Evolutionary conservation across 2,888 invertebrate species (phyloP), one percentile per base, ranked within the genome.

Genomic region (Vanessa cardui): DNA sequence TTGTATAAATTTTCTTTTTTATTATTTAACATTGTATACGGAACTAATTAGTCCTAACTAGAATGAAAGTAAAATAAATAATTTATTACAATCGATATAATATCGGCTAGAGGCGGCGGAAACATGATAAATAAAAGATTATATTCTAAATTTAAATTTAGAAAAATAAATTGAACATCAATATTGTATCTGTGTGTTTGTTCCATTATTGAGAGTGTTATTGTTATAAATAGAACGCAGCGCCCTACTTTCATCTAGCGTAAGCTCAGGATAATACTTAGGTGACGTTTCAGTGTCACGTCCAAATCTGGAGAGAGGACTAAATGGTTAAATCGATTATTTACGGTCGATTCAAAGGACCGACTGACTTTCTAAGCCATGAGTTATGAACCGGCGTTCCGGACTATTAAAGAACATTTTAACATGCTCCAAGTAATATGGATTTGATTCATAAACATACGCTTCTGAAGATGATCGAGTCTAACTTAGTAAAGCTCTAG

Each of bases 341-440:
- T 87, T 86, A 87, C 77, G 78, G 71, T 74, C 58, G 69, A 69
- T 80, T 78, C 63, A 70, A 58, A 70, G 62, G 69, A 69, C 58
- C 47, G 80, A 81, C 80, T 77, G 9, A 80, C 89, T 89, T 88
- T 89, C 89, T 88, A 89, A 89, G 85, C 87, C 79, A 72, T 80
- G 81, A 88, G 78, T 85, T 86, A 89, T 80, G 85, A 78, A 39
- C 49, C 58, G 52, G 54, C 47, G 60, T 63, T 61, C 64, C 50
- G 62, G 58, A 71, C 69, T 65, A 71, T 71, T 72, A 71, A 70
- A 69, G 63, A 66, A 44, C 61, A 67, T 64, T 66, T 69, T 66
- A 66, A 66, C 47, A 45, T 61, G 26, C 63, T 31, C 39, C 52
- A 58, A 18, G 39, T 46, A 58, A 70, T 62, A 56, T 50, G 56